phyloP scores from a whole-genome alignment of 2,888 invertebrate genomes.

The Papilio protenor region DNA sequence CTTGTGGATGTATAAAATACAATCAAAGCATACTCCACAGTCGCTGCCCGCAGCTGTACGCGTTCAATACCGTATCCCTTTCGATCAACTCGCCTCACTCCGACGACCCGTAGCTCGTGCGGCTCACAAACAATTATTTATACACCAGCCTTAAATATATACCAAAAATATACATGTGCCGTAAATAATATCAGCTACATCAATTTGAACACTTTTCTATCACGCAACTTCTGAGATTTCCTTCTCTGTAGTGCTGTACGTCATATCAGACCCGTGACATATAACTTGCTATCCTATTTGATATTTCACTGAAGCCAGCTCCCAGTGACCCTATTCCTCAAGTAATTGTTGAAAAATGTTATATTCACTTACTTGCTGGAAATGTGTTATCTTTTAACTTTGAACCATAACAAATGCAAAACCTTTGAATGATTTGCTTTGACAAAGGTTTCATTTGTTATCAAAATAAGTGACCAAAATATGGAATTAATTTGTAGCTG shows the following conservation, averaged over 20 bases:
- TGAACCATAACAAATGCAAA: not conserved
- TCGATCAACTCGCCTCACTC: not conserved
- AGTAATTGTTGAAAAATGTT: no score
- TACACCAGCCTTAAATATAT: not conserved
- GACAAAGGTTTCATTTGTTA: not conserved
- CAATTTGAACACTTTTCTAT: no score
- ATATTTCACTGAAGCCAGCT: no score
- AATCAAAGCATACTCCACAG: not conserved
- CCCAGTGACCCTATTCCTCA: no score
- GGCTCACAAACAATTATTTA: not conserved
- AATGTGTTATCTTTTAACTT: not conserved
- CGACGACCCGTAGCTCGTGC: not conserved
- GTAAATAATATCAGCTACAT: not conserved
- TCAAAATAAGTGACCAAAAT: not conserved
- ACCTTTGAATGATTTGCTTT: not conserved
- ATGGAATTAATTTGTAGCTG: not conserved
- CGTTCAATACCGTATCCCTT: conserved; percentile 17
- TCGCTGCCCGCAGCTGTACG: not conserved
- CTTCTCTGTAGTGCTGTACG: no score
- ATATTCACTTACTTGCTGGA: no score
- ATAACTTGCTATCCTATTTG: no score
- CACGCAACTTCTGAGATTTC: no score
- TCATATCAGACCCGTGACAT: no score
- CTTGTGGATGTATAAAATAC: not conserved
- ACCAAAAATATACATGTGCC: not conserved